A percentile compares a stretch with the other conserved stretches of the same genome.
Conservation (phyloP, 2,888 invertebrate genomes). For the Galeopsomyia nigrocyanea region DNA sequence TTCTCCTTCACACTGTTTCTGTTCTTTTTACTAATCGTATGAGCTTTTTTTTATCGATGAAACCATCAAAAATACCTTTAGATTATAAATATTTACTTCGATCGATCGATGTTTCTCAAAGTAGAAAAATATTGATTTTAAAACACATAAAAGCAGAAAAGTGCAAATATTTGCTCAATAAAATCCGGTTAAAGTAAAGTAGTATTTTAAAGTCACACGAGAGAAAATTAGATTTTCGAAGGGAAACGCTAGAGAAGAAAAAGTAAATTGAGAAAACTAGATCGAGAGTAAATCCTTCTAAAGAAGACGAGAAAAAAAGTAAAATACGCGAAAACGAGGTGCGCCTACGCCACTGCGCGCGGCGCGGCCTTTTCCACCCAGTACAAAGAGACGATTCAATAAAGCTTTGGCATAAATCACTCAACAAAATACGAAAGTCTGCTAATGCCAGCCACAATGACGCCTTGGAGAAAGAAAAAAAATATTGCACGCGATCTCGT, state of each 20-base stretch:
- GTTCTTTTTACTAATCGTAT: too few relatives aligned
- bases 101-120: too few relatives aligned
- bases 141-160: too few relatives aligned
- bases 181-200: too few relatives aligned
- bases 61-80: too few relatives aligned
- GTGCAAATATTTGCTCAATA: too few relatives aligned
- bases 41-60: too few relatives aligned
- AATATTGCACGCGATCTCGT: constrained; percentile 18
- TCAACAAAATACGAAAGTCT: constrained; percentile 31
- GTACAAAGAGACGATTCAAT: constrained; percentile 42
- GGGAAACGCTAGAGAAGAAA: not conserved
- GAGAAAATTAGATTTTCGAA: not conserved
- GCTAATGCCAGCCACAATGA: constrained; percentile 38
- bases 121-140: too few relatives aligned
- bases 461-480: constrained; percentile 3
- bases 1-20: too few relatives aligned
- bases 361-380: constrained; percentile 13
- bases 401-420: constrained; percentile 43
- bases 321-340: constrained; percentile 22
- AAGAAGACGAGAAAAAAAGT: constrained; percentile 23
- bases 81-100: too few relatives aligned
- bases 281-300: not conserved
- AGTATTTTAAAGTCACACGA: too few relatives aligned
- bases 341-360: too few relatives aligned
- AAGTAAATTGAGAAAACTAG: not conserved